Conservation (phyloP, 2,113 vertebrate genomes). For the Gymnogyps californianus region DNA sequence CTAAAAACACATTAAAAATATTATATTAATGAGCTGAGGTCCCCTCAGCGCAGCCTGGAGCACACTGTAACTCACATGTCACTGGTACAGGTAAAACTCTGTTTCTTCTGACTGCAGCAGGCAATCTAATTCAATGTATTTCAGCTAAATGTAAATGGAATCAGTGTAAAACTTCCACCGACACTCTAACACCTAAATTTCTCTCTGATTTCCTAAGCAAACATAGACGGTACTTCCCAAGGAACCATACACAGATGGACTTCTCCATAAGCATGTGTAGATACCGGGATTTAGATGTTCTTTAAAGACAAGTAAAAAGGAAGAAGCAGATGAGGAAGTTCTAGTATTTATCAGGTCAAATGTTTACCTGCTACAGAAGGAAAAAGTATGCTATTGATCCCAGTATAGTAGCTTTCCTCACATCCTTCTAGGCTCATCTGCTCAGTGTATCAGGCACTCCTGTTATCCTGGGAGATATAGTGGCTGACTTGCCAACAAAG, state of each 20-base stretch:
- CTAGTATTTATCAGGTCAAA: neutral
- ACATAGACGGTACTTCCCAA: neutral
- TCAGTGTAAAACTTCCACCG: neutral
- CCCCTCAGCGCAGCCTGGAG: neutral
- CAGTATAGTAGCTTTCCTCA: conserved; percentile 37
- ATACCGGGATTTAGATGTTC: neutral
- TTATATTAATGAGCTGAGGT: neutral
- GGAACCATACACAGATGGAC: neutral
- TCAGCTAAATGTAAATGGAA: neutral
- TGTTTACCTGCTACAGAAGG: neutral
- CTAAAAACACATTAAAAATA: neutral
- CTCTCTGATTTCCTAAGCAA: neutral
- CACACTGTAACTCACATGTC: neutral
- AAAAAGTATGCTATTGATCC: conserved; percentile 28
- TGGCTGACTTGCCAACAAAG: conserved; percentile 28
- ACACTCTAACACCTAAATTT: neutral
- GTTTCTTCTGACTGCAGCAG: neutral
- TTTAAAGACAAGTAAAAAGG: neutral
- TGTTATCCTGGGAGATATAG: conserved; percentile 25
- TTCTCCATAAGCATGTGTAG: neutral
- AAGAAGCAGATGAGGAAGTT: neutral
- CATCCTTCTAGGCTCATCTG: conserved; percentile 40
- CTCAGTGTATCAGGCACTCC: conserved; percentile 20
- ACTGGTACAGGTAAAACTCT: neutral
- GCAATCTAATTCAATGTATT: neutral